Evolutionary conservation across 2,797 vertebrate species (phyloP), one percentile per base, ranked within the genome.

Genomic region (Sitta carolinensis): DNA sequence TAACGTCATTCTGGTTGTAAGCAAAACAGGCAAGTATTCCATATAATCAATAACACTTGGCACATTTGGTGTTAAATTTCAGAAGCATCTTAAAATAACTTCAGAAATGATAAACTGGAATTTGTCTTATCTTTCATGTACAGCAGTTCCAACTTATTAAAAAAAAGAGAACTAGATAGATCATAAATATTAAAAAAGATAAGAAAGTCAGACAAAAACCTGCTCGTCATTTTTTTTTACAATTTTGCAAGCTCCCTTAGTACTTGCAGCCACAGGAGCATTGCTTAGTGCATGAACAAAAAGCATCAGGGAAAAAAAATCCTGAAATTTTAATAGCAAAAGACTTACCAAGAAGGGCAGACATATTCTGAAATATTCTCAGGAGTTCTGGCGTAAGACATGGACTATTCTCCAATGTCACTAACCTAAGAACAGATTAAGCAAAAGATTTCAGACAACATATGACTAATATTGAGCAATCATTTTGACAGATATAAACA

Each of bases 361-460:
- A 98, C 99, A 99, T 99, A 96, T 99, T 99, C 96, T 99, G 99
- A 98, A 99, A 99, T 96, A 99, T 98, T 97, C 98, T 98, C 93
- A 99, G 98, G 76, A 99, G 98, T 95, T 99, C 99, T 6, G 99
- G 98, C 73, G 98, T 99, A 95, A 99, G 97, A 93, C 98, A 98
- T 16, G 99, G 98, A 93, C 99, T 98, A 95, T 99, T 99, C 96
- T 99, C 99, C 97, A 99, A 97, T 7, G 99, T 99, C 96, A 99
- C 99, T 98, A 99, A 98, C 99, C 99, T 99, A 98, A 34, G 91
- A 72, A 79, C 13, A 69, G 62, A 82, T 84, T 10, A 89, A 87
- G 43, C 2, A 76, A 94, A 51, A 57, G 52, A 61, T 27, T 92
- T 90, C 45, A 92, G 40, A 48, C 64, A 6, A 82, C 54, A 17